phyloP scores from a whole-genome alignment of 2,888 invertebrate species.

The Horisme vitalbata region DNA sequence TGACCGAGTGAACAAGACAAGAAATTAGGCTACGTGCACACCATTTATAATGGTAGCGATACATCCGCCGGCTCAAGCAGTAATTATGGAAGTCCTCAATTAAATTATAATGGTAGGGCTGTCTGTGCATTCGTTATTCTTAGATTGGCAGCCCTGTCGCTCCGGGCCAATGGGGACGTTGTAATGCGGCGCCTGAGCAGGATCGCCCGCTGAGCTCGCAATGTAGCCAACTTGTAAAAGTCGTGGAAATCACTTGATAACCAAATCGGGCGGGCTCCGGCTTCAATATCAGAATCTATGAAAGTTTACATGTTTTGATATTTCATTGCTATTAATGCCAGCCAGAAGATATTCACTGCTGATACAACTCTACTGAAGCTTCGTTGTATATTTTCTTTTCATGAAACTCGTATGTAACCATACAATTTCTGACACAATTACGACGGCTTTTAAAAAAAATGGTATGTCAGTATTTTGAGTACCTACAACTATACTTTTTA shows the following conservation, averaged over 20 bases:
- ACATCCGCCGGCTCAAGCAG: slow-evolving; percentile 50
- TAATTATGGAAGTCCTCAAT: slow-evolving; percentile 66
- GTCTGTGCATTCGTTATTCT: slow-evolving; percentile 61
- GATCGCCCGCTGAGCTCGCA: slow-evolving; percentile 70
- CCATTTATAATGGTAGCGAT: slow-evolving; percentile 47
- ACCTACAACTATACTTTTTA: too few relatives aligned
- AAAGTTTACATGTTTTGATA: slow-evolving; percentile 16
- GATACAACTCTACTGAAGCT: too few relatives aligned
- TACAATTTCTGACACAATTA: too few relatives aligned
- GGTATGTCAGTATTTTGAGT: too few relatives aligned
- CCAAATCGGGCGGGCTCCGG: slow-evolving; percentile 18
- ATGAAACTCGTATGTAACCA: too few relatives aligned
- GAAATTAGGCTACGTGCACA: slow-evolving; percentile 41
- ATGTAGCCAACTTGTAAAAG: slow-evolving; percentile 51
- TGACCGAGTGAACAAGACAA: slow-evolving; percentile 37
- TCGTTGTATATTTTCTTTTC: too few relatives aligned
- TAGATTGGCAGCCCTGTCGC: slow-evolving; percentile 76
- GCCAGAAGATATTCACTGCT: too few relatives aligned
- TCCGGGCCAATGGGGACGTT: slow-evolving; percentile 70
- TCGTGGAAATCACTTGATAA: slow-evolving; percentile 35
- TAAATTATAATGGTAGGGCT: slow-evolving; percentile 67
- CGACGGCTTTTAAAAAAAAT: too few relatives aligned
- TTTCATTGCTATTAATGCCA: too few relatives aligned
- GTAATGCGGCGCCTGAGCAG: slow-evolving; percentile 74
- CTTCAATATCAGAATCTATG: slow-evolving; percentile 22